Percentiles rank a stretch among this genome's conserved stretches.
These are phyloP conservation scores for Pachypeltis micranthus DNA, from an alignment of 1,140 invertebrate genomes.

Conservation along the genomic window DNA sequence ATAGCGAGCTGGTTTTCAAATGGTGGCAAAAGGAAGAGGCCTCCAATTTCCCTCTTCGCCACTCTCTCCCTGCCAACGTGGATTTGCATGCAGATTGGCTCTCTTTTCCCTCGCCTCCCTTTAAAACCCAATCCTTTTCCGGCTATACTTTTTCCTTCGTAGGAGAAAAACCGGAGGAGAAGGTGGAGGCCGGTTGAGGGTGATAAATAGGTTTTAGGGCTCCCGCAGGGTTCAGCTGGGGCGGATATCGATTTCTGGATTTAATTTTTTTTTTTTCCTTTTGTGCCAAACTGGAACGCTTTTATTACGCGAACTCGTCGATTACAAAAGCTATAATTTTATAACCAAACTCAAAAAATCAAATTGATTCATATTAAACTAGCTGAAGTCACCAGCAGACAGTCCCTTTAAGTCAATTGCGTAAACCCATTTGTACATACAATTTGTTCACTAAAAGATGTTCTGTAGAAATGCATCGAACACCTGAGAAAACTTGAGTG, in stretches of 20 bases:
- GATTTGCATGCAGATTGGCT: slow-evolving; percentile 7
- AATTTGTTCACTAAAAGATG: no score
- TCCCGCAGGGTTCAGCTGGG: neutral
- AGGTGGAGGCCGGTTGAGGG: neutral
- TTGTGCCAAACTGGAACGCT: no score
- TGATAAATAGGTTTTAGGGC: slow-evolving; percentile 3
- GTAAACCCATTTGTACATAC: no score
- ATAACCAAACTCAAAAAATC: no score
- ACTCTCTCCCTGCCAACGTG: neutral
- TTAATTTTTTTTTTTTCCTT: neutral
- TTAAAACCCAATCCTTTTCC: no score
- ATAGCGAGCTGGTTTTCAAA: neutral
- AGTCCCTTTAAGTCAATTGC: no score
- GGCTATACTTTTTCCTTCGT: neutral
- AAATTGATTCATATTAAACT: no score
- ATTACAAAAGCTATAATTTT: no score
- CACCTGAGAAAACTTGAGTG: no score
- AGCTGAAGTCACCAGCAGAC: no score
- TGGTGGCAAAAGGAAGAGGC: neutral
- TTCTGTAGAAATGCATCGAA: no score
- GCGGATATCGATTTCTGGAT: neutral
- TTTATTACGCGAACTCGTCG: no score
- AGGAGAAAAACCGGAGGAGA: neutral
- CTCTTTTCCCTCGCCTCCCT: neutral
- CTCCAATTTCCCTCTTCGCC: neutral